phyloP scores from a whole-genome alignment of 2,888 invertebrate species.

The Pyrrhia umbra region DNA sequence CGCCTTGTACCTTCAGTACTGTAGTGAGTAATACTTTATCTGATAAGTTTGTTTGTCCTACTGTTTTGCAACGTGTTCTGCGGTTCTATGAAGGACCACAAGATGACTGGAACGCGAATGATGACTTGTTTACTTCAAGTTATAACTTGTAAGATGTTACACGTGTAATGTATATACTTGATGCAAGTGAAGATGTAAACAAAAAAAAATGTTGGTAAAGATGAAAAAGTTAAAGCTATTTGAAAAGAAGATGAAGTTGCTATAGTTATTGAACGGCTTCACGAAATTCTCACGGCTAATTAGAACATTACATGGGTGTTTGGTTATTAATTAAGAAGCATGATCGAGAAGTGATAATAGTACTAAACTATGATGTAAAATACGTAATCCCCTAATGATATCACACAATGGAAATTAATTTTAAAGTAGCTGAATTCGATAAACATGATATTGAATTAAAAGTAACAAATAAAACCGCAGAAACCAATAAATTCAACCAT shows the following conservation, averaged over 20 bases:
- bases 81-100: slow-evolving; percentile 49
- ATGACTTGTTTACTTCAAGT: slow-evolving; percentile 12
- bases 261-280: not conserved
- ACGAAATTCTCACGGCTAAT: slow-evolving; percentile 24
- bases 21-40: slow-evolving; percentile 73
- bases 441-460: not conserved
- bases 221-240: not conserved
- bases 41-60: slow-evolving; percentile 74
- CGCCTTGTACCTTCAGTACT: slow-evolving; percentile 28
- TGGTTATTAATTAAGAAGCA: not conserved
- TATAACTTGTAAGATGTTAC: not conserved
- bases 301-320: not conserved
- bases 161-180: not conserved
- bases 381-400: not conserved
- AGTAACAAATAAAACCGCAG: not conserved
- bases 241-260: not conserved
- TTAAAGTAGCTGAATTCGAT: not conserved
- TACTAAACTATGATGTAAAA: not conserved
- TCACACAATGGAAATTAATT: not conserved
- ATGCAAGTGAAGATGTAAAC: not conserved
- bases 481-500: not conserved
- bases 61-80: slow-evolving; percentile 64
- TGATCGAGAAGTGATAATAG: not conserved
- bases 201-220: not conserved
- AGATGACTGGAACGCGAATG: slow-evolving; percentile 41